These are phyloP conservation scores for Allacma fusca DNA, from an alignment of 2,888 invertebrate genomes.

Conservation along the genomic window DNA sequence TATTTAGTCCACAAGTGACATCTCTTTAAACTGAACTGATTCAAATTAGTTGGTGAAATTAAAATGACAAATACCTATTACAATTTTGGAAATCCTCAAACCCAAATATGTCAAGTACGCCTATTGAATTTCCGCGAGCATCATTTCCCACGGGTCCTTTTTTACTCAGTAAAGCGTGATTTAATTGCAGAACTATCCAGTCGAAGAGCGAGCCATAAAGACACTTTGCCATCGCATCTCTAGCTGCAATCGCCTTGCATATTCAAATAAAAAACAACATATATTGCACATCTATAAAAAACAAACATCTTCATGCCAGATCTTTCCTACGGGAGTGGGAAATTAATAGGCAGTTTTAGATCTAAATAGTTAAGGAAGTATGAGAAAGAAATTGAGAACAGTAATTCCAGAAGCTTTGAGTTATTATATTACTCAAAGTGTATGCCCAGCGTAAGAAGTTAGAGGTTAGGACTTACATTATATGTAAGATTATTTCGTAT, in stretches of 20 bases:
- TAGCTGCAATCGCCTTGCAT: constrained; percentile 80
- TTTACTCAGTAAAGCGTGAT: constrained; percentile 90
- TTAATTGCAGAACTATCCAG: constrained; percentile 96
- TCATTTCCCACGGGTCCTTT: constrained; percentile 77
- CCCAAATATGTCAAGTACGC: constrained; percentile 95
- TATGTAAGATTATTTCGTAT: not conserved
- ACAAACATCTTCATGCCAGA: not conserved
- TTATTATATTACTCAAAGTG: too few species aligned
- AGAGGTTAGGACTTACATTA: not conserved
- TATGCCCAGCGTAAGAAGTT: too few species aligned
- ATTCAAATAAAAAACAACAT: constrained; percentile 41
- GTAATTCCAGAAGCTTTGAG: too few species aligned
- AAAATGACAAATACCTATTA: too few species aligned
- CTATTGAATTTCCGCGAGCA: constrained; percentile 92
- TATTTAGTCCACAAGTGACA: too few species aligned
- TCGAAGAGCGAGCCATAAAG: constrained; percentile 95
- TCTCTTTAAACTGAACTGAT: too few species aligned
- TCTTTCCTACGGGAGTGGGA: not conserved
- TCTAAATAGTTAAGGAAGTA: too few species aligned
- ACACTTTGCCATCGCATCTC: constrained; percentile 97
- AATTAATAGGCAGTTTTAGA: too few species aligned
- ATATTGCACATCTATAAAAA: not conserved
- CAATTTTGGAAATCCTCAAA: constrained; percentile 87
- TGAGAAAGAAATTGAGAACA: too few species aligned
- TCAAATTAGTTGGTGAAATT: too few species aligned